These are phyloP conservation scores for Capitella teleta DNA, from an alignment of 1,140 invertebrate genomes.

Conservation along the genomic window DNA sequence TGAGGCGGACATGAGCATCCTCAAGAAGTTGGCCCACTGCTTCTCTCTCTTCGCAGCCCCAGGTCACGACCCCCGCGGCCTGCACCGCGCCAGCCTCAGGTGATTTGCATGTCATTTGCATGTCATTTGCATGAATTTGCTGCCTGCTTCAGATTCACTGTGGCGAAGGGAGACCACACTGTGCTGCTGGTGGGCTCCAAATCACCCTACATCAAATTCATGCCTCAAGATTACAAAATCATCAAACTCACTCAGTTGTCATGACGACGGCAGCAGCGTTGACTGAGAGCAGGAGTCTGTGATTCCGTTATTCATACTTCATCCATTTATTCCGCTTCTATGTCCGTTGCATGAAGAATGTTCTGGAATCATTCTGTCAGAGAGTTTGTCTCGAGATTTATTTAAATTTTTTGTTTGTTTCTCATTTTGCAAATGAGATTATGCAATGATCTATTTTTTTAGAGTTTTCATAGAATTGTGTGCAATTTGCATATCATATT, in stretches of 20 bases:
- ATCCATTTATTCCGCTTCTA: too few relatives aligned
- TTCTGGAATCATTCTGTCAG: too few relatives aligned
- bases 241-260: not conserved
- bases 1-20: conserved; percentile 13
- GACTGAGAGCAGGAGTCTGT: too few relatives aligned
- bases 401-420: too few relatives aligned
- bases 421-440: too few relatives aligned
- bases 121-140: not conserved
- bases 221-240: not conserved
- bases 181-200: conserved; percentile 10
- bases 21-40: conserved; percentile 19
- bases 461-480: too few relatives aligned
- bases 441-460: too few relatives aligned
- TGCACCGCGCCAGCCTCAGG: conserved; percentile 20
- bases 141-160: conserved; percentile 15
- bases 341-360: too few relatives aligned
- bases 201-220: conserved; percentile 11
- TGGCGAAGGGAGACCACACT: conserved; percentile 1
- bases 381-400: too few relatives aligned
- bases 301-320: too few relatives aligned
- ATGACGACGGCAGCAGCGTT: too few relatives aligned
- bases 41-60: conserved; percentile 22
- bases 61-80: conserved; percentile 18
- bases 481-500: too few relatives aligned
- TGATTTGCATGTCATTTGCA: not conserved